Conservation (phyloP, 2,888 invertebrate species). For the Caenorhabditis angaria region DNA sequence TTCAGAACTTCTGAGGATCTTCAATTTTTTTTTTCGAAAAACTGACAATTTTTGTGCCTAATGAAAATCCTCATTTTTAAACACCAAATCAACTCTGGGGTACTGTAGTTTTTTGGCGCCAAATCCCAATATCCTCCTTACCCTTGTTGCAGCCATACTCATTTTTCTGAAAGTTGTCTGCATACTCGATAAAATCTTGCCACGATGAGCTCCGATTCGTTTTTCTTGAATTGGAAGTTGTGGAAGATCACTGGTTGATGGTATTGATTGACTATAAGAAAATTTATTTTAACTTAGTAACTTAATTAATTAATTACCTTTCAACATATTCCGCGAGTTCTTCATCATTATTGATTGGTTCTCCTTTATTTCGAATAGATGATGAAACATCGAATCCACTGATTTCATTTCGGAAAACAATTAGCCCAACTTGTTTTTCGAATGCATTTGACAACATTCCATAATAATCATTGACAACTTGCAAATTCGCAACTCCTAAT, state of each 20-base stretch:
- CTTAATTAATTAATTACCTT: no score
- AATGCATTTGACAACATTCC: constrained; percentile 43
- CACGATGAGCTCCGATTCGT: neutral
- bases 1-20: no score
- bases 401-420: constrained; percentile 38
- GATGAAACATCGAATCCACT: constrained; percentile 43
- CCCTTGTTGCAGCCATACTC: constrained; percentile 28
- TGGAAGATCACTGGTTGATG: no score
- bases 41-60: no score
- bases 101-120: no score
- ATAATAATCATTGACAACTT: constrained; percentile 24
- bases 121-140: no score
- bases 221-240: neutral
- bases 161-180: constrained; percentile 39
- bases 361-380: constrained; percentile 31
- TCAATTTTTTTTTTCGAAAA: no score
- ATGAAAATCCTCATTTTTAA: no score
- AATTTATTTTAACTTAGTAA: no score
- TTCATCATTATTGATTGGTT: constrained; percentile 38
- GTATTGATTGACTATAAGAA: no score
- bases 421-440: constrained; percentile 41
- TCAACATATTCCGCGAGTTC: constrained; percentile 41
- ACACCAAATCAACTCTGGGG: no score
- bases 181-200: constrained; percentile 8
- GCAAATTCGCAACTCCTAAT: neutral